Conservation (phyloP, 2,888 invertebrate genomes). For the Brachypterus glaber region DNA sequence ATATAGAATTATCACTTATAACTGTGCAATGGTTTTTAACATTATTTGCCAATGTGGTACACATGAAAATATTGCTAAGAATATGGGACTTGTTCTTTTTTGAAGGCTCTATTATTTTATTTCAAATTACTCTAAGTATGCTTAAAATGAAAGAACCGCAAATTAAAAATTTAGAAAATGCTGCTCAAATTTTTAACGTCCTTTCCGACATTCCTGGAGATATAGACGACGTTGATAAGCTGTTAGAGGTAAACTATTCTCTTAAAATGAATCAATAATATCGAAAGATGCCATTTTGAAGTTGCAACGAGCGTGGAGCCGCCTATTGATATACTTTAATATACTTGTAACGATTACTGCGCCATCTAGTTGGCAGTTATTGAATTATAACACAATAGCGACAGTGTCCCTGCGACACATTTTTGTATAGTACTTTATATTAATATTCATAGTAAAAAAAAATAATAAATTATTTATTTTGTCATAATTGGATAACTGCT, state of each 20-base stretch:
- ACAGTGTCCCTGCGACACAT: no score
- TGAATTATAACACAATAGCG: no score
- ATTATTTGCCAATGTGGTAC: constrained; percentile 91
- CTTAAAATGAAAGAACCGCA: constrained; percentile 79
- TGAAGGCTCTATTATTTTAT: constrained; percentile 89
- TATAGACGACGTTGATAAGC: constrained; percentile 81
- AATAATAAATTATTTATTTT: no score
- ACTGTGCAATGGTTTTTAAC: constrained; percentile 98
- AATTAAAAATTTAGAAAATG: constrained; percentile 80
- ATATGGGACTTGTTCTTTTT: constrained; percentile 97
- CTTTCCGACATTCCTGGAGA: constrained; percentile 92
- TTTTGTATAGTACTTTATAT: no score
- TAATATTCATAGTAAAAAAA: no score
- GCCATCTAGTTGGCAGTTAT: no score
- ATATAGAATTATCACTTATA: constrained; percentile 89
- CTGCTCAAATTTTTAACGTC: constrained; percentile 96
- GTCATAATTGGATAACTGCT: no score
- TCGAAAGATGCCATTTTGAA: no score
- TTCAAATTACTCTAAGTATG: constrained; percentile 92
- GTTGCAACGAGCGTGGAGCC: no score
- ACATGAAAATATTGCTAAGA: constrained; percentile 85
- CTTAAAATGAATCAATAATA: no score
- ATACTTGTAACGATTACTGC: no score
- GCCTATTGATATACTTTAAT: no score
- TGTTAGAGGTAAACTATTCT: constrained; percentile 57